Percentiles rank a stretch among this genome's conserved stretches.
Conservation (phyloP, 2,888 invertebrate genomes). For the Pristionchus entomophagus region DNA sequence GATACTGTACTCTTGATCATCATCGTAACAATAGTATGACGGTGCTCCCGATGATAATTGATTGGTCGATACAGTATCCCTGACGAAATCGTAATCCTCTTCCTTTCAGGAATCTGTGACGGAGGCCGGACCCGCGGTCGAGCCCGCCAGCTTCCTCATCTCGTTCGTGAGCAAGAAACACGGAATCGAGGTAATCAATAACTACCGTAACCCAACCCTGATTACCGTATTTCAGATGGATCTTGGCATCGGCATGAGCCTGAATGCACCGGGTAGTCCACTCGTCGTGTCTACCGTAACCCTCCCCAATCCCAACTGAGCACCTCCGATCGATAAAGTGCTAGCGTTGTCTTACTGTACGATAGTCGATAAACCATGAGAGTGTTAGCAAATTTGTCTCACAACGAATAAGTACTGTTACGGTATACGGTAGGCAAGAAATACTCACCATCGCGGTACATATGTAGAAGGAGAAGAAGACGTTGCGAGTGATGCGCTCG, state of each 20-base stretch:
- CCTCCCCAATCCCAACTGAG: background rate
- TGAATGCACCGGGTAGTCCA: background rate
- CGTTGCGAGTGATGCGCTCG: constrained; percentile 26
- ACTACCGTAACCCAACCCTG: background rate
- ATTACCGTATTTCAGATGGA: background rate
- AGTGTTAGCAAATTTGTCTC: background rate
- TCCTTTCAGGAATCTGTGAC: no score
- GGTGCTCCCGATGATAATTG: background rate
- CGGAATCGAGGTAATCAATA: background rate
- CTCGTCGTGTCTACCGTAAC: constrained; percentile 5
- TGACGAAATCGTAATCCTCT: no score
- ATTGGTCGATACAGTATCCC: no score
- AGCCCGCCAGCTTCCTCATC: background rate
- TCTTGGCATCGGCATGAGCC: background rate
- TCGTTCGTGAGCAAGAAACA: background rate
- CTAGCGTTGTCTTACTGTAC: background rate
- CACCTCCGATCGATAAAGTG: constrained; percentile 8
- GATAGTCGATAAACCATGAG: no score
- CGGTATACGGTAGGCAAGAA: no score
- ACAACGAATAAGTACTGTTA: no score
- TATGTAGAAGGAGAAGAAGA: constrained; percentile 35
- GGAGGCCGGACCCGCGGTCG: background rate
- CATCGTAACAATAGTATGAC: background rate
- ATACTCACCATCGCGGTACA: background rate
- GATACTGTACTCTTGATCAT: background rate